Evolutionary conservation across 2,888 invertebrate species (phyloP).

Genomic region (Phyllotreta cruciferae): DNA sequence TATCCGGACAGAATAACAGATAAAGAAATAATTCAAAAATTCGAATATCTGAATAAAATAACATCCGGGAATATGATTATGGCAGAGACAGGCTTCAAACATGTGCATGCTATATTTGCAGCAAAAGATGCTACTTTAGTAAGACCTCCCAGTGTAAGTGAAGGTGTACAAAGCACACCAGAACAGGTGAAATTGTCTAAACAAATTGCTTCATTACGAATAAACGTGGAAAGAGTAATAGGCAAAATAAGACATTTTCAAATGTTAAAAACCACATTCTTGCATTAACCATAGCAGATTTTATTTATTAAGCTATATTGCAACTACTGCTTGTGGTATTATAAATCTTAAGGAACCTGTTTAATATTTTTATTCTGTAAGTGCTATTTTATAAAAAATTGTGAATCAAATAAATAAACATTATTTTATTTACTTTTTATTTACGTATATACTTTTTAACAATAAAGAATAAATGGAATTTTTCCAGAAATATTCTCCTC

Average conservation of each 20-base stretch:
- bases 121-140: constrained; percentile 30
- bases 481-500: no score
- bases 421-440: no score
- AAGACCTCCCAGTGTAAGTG: constrained; percentile 42
- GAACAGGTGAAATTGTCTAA: constrained; percentile 42
- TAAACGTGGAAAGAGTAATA: constrained; percentile 50
- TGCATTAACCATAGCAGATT: constrained; percentile 38
- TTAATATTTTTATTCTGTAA: not conserved
- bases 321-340: constrained; percentile 12
- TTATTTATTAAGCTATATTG: not conserved
- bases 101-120: not conserved
- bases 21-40: constrained; percentile 11
- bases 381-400: not conserved
- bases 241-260: constrained; percentile 44
- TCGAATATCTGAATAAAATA: constrained; percentile 13
- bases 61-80: constrained; percentile 9
- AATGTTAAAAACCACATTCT: constrained; percentile 42
- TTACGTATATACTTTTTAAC: no score
- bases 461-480: no score
- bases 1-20: constrained; percentile 1
- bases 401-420: not conserved
- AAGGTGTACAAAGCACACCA: constrained; percentile 33
- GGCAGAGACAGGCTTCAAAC: constrained; percentile 27
- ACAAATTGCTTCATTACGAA: constrained; percentile 46
- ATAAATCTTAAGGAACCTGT: not conserved